Evolutionary conservation across 2,888 invertebrate species (phyloP).

Genomic region (Amiota minor): DNA sequence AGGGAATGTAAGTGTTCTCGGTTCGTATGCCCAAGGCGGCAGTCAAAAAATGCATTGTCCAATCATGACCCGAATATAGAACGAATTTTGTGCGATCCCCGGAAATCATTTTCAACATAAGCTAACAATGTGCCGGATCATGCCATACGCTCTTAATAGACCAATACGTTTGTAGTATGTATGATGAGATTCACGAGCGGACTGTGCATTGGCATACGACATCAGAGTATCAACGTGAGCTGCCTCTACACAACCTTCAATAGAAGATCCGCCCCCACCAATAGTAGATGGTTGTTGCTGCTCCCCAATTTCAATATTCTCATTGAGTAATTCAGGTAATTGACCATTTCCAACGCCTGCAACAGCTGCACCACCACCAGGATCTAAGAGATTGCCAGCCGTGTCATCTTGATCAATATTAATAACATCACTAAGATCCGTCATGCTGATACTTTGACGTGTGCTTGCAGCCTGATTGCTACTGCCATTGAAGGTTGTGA

Average conservation of each 20-base stretch:
- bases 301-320: constrained; percentile 18
- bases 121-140: constrained; percentile 86
- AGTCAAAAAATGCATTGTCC: constrained; percentile 88
- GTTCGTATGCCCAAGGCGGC: constrained; percentile 81
- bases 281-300: constrained; percentile 9
- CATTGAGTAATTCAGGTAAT: not conserved
- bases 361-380: constrained; percentile 29
- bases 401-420: constrained; percentile 73
- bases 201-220: constrained; percentile 88
- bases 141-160: constrained; percentile 85
- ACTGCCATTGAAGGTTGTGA: constrained; percentile 39
- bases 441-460: constrained; percentile 49
- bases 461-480: constrained; percentile 45
- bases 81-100: constrained; percentile 84
- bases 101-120: constrained; percentile 88
- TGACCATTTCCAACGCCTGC: constrained; percentile 34
- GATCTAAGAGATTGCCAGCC: constrained; percentile 51
- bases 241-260: constrained; percentile 77
- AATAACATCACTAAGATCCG: constrained; percentile 72
- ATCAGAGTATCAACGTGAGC: constrained; percentile 86
- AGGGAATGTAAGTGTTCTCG: constrained; percentile 80
- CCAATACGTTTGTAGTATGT: constrained; percentile 79
- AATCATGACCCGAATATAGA: constrained; percentile 93
- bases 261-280: not conserved
- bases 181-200: constrained; percentile 77